Evolutionary conservation across 1,140 invertebrate genomes (phyloP), one percentile per base, ranked within the genome.

Genomic region (Grapholita molesta): DNA sequence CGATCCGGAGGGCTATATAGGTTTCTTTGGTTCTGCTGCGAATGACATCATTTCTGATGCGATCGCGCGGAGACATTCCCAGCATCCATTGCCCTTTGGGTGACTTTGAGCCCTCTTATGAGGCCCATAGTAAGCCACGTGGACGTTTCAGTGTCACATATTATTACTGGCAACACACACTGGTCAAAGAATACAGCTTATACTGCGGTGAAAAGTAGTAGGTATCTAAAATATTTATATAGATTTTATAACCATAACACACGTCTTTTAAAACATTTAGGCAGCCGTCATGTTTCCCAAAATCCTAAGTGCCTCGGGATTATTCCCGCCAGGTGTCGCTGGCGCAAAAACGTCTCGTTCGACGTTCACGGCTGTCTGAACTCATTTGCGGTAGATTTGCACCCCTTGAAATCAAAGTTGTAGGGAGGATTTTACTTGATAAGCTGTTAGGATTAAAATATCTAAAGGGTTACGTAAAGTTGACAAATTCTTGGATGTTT

Each of bases 301-400:
- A 88, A 87, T 88, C 86, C 83, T 88, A 83, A 90, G 88, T 90
- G 88, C 84, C 67, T 48, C 68, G 68, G 78, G 85, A 85, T 88
- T 88, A 87, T 79, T 71, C 69, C 69, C 71, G 70, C 53, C 74
- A 81, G 86, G 84, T 88, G 81, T 82, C 78, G 78, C 76, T 77
- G 9, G 53, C 69, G 77, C 73, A 82, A 83, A 79, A 82, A 84
- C 80, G 80, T 88, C 86, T 86, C 76, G 85, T 86, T 84, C 75
- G 66, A 70, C 69, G 70, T 65, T 82, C 71, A 88, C 84, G 86
- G 73, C 67, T 89, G 88, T 90, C 88, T 83, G 78, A 81, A 73
- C 78, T 79, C 74, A 77, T 90, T 89, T 82, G 68, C 66, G 71
- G 71, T 70, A 77, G 42, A 67, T 75, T 79, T 75, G 53, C 71